Percentiles rank a stretch among this genome's conserved stretches.
These are phyloP conservation scores for Oreochromis grahami DNA, from an alignment of 2,797 vertebrate species.

Conservation along the genomic window DNA sequence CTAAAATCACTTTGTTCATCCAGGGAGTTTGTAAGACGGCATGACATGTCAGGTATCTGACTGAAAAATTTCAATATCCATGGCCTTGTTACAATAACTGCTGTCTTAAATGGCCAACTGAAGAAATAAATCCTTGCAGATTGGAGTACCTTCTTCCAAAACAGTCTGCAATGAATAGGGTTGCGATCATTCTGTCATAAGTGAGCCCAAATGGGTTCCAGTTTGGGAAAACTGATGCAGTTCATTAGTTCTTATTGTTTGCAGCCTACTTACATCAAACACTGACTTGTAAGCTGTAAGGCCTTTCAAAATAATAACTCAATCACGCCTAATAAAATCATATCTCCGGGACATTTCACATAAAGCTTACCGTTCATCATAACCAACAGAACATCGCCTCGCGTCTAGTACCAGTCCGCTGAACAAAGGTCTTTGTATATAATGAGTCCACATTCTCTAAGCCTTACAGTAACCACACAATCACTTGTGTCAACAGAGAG, in stretches of 20 bases:
- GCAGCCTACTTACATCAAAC: conserved; percentile 32
- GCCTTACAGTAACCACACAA: conserved; percentile 68
- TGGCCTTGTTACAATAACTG: conserved; percentile 2
- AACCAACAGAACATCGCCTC: conserved; percentile 26
- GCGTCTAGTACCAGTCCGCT: conserved; percentile 42
- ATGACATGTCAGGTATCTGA: conserved; percentile 29
- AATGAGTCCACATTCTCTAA: conserved; percentile 65
- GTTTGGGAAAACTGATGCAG: conserved; percentile 39
- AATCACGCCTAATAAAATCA: conserved; percentile 40
- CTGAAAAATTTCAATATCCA: conserved; percentile 26
- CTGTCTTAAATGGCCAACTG: conserved; percentile 13
- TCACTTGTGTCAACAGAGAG: conserved; percentile 70
- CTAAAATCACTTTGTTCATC: conserved; percentile 22
- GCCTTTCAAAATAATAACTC: conserved; percentile 40
- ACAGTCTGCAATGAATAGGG: conserved; percentile 19
- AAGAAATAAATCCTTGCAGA: conserved; percentile 32
- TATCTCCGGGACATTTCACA: conserved; percentile 41
- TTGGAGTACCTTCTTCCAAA: not conserved
- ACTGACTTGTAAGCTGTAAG: conserved; percentile 25
- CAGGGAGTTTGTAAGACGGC: conserved; percentile 16
- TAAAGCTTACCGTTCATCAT: conserved; percentile 38
- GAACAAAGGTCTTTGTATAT: conserved; percentile 57
- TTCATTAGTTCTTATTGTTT: conserved; percentile 42
- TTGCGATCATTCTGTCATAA: conserved; percentile 35
- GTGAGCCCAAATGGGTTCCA: conserved; percentile 23